phyloP scores from a whole-genome alignment of 2,888 invertebrate species.

The Phalangium opilio region DNA sequence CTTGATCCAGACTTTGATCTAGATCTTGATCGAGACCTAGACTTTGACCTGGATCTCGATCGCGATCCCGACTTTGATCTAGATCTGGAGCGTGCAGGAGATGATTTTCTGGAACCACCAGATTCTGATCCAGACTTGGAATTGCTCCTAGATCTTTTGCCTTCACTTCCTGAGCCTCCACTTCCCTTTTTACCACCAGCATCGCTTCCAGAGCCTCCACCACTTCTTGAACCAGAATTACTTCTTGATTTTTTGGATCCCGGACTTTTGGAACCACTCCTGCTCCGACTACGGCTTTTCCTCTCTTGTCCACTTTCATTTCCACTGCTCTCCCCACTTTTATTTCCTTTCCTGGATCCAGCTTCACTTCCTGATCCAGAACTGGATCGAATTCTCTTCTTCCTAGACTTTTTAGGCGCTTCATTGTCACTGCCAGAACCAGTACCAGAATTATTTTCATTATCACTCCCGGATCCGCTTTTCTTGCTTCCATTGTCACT shows the following conservation, averaged over 20 bases:
- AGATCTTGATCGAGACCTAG: background rate
- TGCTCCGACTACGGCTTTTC: background rate
- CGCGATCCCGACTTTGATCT: too few relatives aligned
- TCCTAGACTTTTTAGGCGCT: background rate
- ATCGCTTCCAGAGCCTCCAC: background rate
- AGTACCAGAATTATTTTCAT: slow-evolving; percentile 4
- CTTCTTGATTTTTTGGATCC: too few relatives aligned
- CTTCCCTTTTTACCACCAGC: background rate
- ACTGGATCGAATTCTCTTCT: background rate
- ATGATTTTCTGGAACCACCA: too few relatives aligned
- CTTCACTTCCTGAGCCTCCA: background rate
- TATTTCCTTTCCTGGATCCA: background rate
- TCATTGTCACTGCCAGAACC: slow-evolving; percentile 13
- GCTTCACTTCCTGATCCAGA: background rate
- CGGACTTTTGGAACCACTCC: too few relatives aligned
- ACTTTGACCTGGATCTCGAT: background rate
- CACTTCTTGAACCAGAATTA: background rate
- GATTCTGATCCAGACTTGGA: background rate
- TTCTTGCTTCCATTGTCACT: background rate
- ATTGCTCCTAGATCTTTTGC: background rate
- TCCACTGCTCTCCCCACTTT: slow-evolving; percentile 1
- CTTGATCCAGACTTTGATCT: too few relatives aligned
- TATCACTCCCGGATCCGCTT: slow-evolving; percentile 5
- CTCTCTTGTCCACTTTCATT: background rate
- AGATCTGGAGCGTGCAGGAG: too few relatives aligned